Evolutionary conservation across 2,113 vertebrate species (phyloP), one percentile per base, ranked within the genome.

Genomic region (Plestiodon gilberti): DNA sequence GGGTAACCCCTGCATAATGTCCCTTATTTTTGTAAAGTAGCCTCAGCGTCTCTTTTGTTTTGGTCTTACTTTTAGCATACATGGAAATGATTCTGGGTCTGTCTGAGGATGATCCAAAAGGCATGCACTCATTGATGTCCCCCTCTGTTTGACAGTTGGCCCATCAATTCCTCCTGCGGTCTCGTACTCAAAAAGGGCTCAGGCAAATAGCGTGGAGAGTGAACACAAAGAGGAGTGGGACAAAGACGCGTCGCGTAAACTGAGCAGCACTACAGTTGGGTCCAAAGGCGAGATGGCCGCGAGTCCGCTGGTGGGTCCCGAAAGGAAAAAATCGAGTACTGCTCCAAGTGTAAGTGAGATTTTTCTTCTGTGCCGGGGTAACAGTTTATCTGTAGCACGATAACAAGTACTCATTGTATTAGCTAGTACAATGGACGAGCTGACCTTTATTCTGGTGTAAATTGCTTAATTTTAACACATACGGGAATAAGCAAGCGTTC

Each of bases 221-320:
- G 99, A 99, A n/a, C 98, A 99, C 96, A 98, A 97, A 74, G 98
- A 99, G 80, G 98, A 99, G 48, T 98, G 98, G 98, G 98, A 99
- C 67, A 97, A 95, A 87, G 97, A 97, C 20, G 96, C 97, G 28
- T 95, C 97, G 0, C 98, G 98, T 35, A 98, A 98, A 86, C 96
- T 98, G 14, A 97, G 98, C 93, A 97, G 97, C 94, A 97, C 96
- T 8, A 94, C 94, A 2, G 97, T 96, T 71, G 96, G 97, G 33
- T 99, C 98, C 1, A 99, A 98, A 94, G 97, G 97, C 55, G 99
- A 99, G 52, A 96, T 99, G 95, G 96, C 98, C 0, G 96, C 98
- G 61, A 99, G 98, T 65, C 99, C 99, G 3, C 96, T 99, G 18
- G 97, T 97, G 17, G 97, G 97, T 59, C 98, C 98, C 6, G 99